Evolutionary conservation across 2,113 vertebrate genomes (phyloP), one percentile per base, ranked within the genome.

Genomic region (Phalacrocorax aristotelis): DNA sequence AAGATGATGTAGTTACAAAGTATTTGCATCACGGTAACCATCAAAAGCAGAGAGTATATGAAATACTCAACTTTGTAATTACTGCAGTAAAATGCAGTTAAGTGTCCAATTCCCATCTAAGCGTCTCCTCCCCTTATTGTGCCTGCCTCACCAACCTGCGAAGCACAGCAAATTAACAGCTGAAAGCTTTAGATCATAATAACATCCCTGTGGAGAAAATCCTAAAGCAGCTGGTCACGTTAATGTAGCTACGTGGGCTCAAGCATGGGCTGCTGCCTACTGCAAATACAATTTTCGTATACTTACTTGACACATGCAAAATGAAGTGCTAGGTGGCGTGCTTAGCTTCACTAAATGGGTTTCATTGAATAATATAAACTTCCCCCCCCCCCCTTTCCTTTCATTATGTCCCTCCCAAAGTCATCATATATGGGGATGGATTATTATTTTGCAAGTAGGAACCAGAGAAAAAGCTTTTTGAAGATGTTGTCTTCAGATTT

Each of bases 341-440:
- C 68, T 96, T 93, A 94, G 75, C 79, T 84, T 94, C 83, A 65
- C 94, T 90, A 93, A 91, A 93, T 52, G 52, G 80, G 93, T 91
- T 75, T 92, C 57, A 69, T n/a, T 85, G 70, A 91, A 65, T 83
- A 90, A 81, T 51, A 68, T 44, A 25, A 70, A 83, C 55, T 71
- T 94, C 79, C 58, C 14, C 42, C 25, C 38, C 38, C 22, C n/a
- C 68, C 76, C 79, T 94, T 95, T 21, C 44, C 77, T 77, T 93
- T 95, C 65, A 44, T 77, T 87, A 58, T 55, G 27, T 51, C 81
- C 89, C 48, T 90, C 81, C 69, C 70, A 93, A 94, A 90, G 82
- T 61, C 49, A 70, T 71, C 30, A 23, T 55, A 29, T 55, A 27
- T 15, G 86, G 48, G 38, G 17, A 52, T 18, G 46, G n/a, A 66